phyloP scores from a whole-genome alignment of 2,113 vertebrate genomes.

The Saccopteryx leptura region DNA sequence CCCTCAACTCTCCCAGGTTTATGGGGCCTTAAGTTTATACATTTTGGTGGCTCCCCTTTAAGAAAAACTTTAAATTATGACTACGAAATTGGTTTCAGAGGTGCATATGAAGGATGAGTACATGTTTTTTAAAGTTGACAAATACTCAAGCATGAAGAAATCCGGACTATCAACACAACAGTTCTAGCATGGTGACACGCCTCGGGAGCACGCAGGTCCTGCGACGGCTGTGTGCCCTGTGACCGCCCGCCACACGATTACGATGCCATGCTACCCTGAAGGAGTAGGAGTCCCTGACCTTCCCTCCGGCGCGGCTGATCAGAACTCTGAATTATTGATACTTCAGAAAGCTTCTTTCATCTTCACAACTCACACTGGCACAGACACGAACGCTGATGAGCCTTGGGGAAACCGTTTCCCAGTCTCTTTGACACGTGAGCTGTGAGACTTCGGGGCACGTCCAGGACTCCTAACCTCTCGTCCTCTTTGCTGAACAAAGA shows the following conservation, averaged over 20 bases:
- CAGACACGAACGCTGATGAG: not conserved
- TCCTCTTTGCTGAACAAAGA: too few species aligned
- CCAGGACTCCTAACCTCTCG: too few species aligned
- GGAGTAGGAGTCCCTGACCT: not conserved
- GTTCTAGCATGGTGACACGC: fast-evolving
- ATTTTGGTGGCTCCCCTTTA: not conserved
- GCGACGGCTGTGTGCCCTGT: fast-evolving
- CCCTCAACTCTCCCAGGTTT: not conserved
- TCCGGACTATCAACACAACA: not conserved
- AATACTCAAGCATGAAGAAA: not conserved
- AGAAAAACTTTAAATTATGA: not conserved
- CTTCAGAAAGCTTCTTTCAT: not conserved
- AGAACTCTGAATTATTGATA: not conserved
- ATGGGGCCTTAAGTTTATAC: not conserved
- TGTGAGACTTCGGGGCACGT: fast-evolving
- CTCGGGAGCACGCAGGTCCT: not conserved
- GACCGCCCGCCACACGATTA: not conserved
- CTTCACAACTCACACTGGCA: not conserved
- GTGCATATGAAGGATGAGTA: not conserved
- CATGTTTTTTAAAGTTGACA: not conserved
- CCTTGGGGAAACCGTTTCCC: fast-evolving
- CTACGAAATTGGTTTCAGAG: not conserved
- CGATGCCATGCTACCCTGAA: fast-evolving
- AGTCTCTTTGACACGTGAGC: not conserved
- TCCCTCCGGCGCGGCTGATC: not conserved